Evolutionary conservation across 2,888 invertebrate species (phyloP).

Genomic region (Cecidostiba fungosa): DNA sequence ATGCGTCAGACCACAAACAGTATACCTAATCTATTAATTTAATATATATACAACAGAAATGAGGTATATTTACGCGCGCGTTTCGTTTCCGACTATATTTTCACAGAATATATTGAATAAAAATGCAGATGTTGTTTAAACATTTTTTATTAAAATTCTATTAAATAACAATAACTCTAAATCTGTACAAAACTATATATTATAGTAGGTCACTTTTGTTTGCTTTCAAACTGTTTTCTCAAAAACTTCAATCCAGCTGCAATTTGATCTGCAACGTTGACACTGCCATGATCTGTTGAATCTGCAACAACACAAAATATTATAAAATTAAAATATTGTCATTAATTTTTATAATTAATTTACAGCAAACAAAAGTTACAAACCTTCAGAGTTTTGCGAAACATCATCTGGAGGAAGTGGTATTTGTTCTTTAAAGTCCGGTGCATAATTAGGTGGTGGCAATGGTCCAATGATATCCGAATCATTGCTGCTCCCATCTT

Average conservation of each 20-base stretch:
- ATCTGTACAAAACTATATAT: background rate
- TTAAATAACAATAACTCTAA: background rate
- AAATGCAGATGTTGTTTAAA: background rate
- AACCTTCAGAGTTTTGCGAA: constrained; percentile 1
- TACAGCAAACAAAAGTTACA: background rate
- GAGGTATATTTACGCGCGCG: no score
- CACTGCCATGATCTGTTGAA: constrained; percentile 30
- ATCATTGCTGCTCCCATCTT: constrained; percentile 64
- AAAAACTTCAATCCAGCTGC: constrained; percentile 70
- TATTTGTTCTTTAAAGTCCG: background rate
- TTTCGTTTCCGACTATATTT: no score
- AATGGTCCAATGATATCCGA: constrained; percentile 69
- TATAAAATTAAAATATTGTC: background rate
- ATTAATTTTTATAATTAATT: background rate
- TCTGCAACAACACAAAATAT: constrained; percentile 42
- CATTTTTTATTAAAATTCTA: constrained; percentile 23
- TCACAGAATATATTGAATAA: background rate
- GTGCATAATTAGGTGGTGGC: constrained; percentile 60
- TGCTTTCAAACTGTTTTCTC: constrained; percentile 74
- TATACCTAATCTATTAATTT: no score
- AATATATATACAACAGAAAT: no score
- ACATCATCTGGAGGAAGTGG: background rate
- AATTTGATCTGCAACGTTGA: constrained; percentile 55
- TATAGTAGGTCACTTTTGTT: constrained; percentile 16
- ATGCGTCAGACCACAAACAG: no score